These are phyloP conservation scores for Stigmatopora nigra DNA, from an alignment of 2,113 vertebrate genomes.

Conservation along the genomic window DNA sequence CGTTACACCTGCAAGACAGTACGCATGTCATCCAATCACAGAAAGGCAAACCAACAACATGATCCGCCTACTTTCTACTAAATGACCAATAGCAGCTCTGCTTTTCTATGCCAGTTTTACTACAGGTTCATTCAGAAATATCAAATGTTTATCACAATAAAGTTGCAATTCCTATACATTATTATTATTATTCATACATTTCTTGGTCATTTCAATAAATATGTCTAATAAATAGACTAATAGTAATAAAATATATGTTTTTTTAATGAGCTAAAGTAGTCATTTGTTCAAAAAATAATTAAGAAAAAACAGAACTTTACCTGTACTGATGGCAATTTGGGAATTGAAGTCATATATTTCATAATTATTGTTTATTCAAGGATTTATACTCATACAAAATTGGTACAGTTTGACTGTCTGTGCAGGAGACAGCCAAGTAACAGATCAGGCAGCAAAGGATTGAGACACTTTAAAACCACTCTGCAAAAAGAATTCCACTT, in stretches of 20 bases:
- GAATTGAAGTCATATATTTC: slow-evolving; percentile 25
- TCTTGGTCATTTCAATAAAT: too few relatives aligned
- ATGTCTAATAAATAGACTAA: too few relatives aligned
- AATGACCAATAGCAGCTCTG: background rate
- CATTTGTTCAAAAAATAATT: too few relatives aligned
- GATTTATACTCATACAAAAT: slow-evolving; percentile 93
- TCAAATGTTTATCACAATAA: too few relatives aligned
- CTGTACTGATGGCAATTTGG: background rate
- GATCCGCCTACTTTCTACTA: background rate
- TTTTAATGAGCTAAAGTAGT: too few relatives aligned
- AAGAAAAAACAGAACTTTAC: too few relatives aligned
- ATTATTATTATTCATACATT: too few relatives aligned
- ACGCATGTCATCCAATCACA: background rate
- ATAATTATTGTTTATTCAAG: slow-evolving; percentile 78
- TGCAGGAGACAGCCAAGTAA: slow-evolving; percentile 80
- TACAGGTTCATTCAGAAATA: background rate
- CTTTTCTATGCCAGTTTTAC: background rate
- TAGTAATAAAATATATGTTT: too few relatives aligned
- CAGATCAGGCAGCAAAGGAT: slow-evolving; percentile 77
- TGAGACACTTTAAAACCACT: slow-evolving; percentile 65
- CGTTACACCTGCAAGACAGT: slow-evolving; percentile 8
- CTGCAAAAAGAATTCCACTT: slow-evolving; percentile 36
- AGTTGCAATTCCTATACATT: too few relatives aligned
- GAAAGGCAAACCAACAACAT: background rate
- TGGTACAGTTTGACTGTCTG: slow-evolving; percentile 83